These are phyloP conservation scores for Channa maculata DNA, from an alignment of 2,113 vertebrate genomes.

Conservation along the genomic window DNA sequence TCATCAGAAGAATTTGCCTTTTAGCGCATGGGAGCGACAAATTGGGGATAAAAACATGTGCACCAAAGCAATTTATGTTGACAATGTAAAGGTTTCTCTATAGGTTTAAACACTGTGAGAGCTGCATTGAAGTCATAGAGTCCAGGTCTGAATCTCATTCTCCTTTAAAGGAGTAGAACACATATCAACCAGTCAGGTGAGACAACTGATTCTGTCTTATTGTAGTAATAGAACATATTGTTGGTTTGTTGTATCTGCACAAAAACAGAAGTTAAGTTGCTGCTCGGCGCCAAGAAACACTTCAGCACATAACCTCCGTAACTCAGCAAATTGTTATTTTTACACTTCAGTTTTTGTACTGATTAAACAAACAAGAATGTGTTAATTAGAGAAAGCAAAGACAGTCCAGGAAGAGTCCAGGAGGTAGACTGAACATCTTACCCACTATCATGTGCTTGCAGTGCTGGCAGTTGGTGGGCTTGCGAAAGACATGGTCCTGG, in stretches of 20 bases:
- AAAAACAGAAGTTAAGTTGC: too few species aligned
- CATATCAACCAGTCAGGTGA: neutral
- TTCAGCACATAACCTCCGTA: too few species aligned
- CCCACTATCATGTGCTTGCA: slow-evolving; percentile 93
- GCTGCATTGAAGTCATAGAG: neutral
- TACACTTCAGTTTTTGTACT: too few species aligned
- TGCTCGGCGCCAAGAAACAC: too few species aligned
- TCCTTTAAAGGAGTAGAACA: neutral
- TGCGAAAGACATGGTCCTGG: slow-evolving; percentile 91
- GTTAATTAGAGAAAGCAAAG: neutral
- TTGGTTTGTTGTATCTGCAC: too few species aligned
- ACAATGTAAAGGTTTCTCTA: slow-evolving; percentile 8
- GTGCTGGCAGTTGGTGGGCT: slow-evolving; percentile 90
- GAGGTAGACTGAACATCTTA: slow-evolving; percentile 70
- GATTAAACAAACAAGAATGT: neutral
- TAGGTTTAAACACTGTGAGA: neutral
- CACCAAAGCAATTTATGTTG: neutral
- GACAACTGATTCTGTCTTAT: too few species aligned
- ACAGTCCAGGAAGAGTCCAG: neutral
- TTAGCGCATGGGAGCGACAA: slow-evolving; percentile 24
- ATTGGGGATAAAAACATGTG: slow-evolving; percentile 31
- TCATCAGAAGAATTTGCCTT: slow-evolving; percentile 40
- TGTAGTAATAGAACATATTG: too few species aligned
- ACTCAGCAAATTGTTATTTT: too few species aligned
- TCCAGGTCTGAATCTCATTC: slow-evolving; percentile 11